A percentile compares a stretch with the other conserved stretches of the same genome.
Conservation (phyloP, 2,113 vertebrate genomes). For the Ophthalmolycus amberensis region DNA sequence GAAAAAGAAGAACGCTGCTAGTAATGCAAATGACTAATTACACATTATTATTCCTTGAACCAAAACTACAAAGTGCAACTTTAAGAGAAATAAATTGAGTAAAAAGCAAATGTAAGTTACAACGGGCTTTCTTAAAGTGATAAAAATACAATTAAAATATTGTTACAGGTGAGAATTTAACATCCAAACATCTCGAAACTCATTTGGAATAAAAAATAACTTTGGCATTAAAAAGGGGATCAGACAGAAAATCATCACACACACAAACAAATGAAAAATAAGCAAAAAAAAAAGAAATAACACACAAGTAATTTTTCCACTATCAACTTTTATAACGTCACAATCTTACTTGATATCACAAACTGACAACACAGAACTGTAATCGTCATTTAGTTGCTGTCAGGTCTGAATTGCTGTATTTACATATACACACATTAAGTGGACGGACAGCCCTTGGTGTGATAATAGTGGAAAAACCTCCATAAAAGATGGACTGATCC, state of each 20-base stretch:
- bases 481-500: constrained; percentile 23
- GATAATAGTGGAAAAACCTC: constrained; percentile 70
- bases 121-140: neutral
- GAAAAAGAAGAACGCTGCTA: neutral
- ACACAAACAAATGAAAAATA: constrained; percentile 14
- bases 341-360: neutral
- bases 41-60: neutral
- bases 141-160: constrained; percentile 17
- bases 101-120: neutral
- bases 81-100: neutral
- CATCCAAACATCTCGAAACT: neutral
- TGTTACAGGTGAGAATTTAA: neutral
- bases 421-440: neutral
- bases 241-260: constrained; percentile 16
- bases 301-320: constrained; percentile 56
- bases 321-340: constrained; percentile 18
- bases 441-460: neutral
- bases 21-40: neutral
- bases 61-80: neutral
- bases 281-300: neutral
- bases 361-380: neutral
- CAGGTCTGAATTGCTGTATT: neutral
- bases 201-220: neutral
- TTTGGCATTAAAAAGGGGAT: constrained; percentile 2
- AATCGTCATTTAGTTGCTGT: neutral